Evolutionary conservation across 2,797 vertebrate species (phyloP).

Genomic region (Fundulus diaphanus): DNA sequence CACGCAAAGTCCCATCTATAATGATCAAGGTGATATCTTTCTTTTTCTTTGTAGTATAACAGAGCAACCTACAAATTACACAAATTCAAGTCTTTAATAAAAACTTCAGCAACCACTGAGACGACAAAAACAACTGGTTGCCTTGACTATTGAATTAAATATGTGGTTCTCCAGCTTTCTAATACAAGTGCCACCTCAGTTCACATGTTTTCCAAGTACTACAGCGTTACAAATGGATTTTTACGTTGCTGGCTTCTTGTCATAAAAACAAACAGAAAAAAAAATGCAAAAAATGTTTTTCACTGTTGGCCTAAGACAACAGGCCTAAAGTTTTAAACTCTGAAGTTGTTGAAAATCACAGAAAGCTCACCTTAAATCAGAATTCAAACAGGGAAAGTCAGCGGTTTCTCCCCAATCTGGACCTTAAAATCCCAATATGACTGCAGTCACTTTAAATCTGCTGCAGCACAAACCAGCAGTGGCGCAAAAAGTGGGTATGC

Average conservation of each 20-base stretch:
- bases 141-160: conserved; percentile 24
- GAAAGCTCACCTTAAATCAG: neutral
- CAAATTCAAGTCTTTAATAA: conserved; percentile 47
- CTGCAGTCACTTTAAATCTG: neutral
- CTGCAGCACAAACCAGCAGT: neutral
- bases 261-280: neutral
- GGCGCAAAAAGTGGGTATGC: too few relatives aligned
- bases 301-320: neutral
- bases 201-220: neutral
- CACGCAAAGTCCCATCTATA: conserved; percentile 25
- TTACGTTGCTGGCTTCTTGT: neutral
- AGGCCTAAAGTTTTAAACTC: neutral
- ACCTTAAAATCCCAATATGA: neutral
- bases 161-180: neutral
- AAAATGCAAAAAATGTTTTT: neutral
- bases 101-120: conserved; percentile 25
- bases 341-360: too few relatives aligned
- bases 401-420: neutral
- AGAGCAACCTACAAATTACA: conserved; percentile 20
- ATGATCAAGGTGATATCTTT: conserved; percentile 26
- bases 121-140: conserved; percentile 27
- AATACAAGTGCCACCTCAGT: neutral
- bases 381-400: neutral
- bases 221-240: neutral
- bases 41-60: conserved; percentile 15